Conservation (phyloP, 2,888 invertebrate genomes). For the Troides oblongomaculatus region DNA sequence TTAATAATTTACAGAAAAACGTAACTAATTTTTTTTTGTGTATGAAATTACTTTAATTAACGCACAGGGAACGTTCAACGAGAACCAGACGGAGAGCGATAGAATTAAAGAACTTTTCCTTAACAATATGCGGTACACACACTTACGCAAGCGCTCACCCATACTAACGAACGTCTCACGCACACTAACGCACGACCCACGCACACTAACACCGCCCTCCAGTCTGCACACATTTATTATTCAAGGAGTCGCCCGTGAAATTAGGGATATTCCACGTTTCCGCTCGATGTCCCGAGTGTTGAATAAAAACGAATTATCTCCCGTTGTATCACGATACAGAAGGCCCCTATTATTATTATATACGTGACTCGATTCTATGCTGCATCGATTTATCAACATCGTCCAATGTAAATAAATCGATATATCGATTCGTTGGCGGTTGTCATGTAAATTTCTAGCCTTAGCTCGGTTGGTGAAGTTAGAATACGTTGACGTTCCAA, state of each 20-base stretch:
- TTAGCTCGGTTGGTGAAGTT: no score
- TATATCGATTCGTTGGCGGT: no score
- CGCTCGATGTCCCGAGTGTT: slow-evolving; percentile 29
- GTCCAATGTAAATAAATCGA: no score
- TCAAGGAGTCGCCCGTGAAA: slow-evolving; percentile 32
- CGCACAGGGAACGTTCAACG: neutral
- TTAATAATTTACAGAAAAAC: neutral
- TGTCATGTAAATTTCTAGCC: no score
- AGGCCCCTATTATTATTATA: slow-evolving; percentile 37
- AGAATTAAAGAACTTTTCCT: neutral
- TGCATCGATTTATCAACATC: slow-evolving; percentile 53
- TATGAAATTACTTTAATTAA: neutral
- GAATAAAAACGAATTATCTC: slow-evolving; percentile 29
- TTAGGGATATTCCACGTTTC: slow-evolving; percentile 39
- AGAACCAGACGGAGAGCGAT: neutral
- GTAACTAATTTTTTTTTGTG: neutral
- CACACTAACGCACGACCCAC: neutral
- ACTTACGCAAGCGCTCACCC: neutral
- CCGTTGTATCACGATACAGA: slow-evolving; percentile 31
- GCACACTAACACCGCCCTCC: neutral
- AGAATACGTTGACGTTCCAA: no score
- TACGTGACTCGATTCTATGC: slow-evolving; percentile 55
- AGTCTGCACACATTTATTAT: slow-evolving; percentile 25
- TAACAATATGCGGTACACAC: neutral
- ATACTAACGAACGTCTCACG: neutral